A percentile compares a stretch with the other conserved stretches of the same genome.
Evolutionary conservation across 1,140 invertebrate genomes (phyloP).

Genomic region (Trachelipus rathkii): DNA sequence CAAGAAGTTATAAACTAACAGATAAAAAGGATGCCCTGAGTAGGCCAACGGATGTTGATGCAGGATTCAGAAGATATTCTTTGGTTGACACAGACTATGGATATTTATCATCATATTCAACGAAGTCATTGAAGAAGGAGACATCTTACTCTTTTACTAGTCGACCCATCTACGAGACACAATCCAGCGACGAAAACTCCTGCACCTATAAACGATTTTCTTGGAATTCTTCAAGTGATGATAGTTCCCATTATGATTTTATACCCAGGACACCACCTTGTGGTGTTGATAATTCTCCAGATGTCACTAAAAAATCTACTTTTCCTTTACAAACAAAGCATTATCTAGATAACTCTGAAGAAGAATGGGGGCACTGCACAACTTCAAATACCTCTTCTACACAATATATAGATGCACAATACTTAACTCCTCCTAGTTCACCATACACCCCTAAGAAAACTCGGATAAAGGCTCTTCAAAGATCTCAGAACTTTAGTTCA

Average conservation of each 20-base stretch:
- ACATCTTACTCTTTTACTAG: background rate
- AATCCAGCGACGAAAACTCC: background rate
- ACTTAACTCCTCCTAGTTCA: too few relatives aligned
- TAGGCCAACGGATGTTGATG: background rate
- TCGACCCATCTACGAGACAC: background rate
- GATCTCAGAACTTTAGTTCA: too few relatives aligned
- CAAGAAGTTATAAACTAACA: background rate
- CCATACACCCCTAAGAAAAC: too few relatives aligned
- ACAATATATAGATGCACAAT: too few relatives aligned
- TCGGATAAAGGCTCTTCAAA: too few relatives aligned
- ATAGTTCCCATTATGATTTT: background rate
- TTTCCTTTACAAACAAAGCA: too few relatives aligned
- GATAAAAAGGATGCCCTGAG: background rate
- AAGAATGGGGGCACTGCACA: too few relatives aligned
- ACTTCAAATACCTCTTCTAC: too few relatives aligned
- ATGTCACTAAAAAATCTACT: too few relatives aligned
- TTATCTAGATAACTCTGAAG: too few relatives aligned
- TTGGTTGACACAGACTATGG: background rate
- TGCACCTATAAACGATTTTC: background rate
- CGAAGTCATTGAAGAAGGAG: background rate
- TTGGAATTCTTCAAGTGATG: background rate
- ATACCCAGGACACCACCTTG: too few relatives aligned
- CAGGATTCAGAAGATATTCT: background rate
- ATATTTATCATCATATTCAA: background rate
- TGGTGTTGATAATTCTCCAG: too few relatives aligned